Evolutionary conservation across 2,797 vertebrate species (phyloP).

Genomic region (Catamblyrhynchus diadema): DNA sequence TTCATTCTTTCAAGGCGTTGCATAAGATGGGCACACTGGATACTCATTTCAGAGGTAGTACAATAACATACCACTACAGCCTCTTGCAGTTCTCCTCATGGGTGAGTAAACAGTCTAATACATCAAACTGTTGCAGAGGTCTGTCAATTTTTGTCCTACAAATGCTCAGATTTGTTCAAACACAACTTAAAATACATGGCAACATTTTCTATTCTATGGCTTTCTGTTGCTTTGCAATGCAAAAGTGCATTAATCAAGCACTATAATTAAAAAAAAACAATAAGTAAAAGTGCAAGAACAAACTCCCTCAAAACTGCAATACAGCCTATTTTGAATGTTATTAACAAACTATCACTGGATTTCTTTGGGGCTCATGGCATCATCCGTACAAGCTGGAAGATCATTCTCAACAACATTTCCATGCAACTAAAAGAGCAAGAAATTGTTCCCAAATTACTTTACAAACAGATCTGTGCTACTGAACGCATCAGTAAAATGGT

Average conservation of each 20-base stretch:
- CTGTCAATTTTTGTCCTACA: conserved; percentile 20
- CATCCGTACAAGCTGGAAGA: background rate
- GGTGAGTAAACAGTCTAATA: conserved; percentile 57
- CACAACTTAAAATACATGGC: background rate
- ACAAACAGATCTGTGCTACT: background rate
- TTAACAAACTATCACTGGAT: background rate
- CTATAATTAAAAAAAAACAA: background rate
- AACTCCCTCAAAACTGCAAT: background rate
- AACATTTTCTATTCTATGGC: background rate
- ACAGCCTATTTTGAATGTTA: background rate
- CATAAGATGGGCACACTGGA: conserved; percentile 38
- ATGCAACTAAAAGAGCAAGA: background rate
- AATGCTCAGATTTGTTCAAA: background rate
- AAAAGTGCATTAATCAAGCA: background rate
- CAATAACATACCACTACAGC: conserved; percentile 70
- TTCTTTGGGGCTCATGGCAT: rapidly evolving
- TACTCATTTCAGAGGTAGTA: conserved; percentile 84
- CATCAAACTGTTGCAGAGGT: conserved; percentile 36
- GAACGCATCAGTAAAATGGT: background rate
- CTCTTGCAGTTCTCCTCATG: conserved; percentile 46
- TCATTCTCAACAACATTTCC: background rate
- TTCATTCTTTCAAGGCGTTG: conserved; percentile 71
- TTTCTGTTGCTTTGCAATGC: background rate
- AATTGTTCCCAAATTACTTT: background rate
- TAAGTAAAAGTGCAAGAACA: background rate